A percentile compares a stretch with the other conserved stretches of the same genome.
phyloP scores from a whole-genome alignment of 2,888 invertebrate species.

The Esperia sulphurella region DNA sequence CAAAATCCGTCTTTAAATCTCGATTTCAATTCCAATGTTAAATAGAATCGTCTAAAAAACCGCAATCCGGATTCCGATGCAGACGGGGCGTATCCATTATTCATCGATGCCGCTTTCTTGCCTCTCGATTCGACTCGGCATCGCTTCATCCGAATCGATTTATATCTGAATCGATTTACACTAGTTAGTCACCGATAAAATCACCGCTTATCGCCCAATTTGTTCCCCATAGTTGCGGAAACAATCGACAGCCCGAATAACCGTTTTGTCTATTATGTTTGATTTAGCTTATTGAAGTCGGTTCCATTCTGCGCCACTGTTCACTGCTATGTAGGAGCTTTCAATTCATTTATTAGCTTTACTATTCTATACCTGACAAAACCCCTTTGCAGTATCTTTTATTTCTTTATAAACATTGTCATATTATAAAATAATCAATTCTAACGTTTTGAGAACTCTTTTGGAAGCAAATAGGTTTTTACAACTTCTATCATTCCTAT shows the following conservation, averaged over 20 bases:
- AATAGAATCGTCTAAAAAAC: conserved; percentile 27
- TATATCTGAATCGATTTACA: conserved; percentile 25
- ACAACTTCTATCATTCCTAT: too few relatives aligned
- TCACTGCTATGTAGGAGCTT: too few relatives aligned
- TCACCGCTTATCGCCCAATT: conserved; percentile 48
- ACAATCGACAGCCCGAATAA: conserved; percentile 23
- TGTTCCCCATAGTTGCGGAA: conserved; percentile 40
- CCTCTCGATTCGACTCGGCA: conserved; percentile 13
- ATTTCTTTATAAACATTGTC: too few relatives aligned
- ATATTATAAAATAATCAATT: too few relatives aligned
- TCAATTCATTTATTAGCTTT: too few relatives aligned
- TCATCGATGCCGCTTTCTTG: conserved; percentile 48
- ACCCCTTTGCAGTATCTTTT: too few relatives aligned
- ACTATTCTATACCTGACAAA: too few relatives aligned
- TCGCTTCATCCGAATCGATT: conserved; percentile 9
- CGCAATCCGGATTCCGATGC: conserved; percentile 30
- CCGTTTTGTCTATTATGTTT: neutral
- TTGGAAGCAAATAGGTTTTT: too few relatives aligned
- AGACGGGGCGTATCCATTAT: conserved; percentile 40
- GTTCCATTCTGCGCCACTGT: too few relatives aligned
- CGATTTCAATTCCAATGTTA: conserved; percentile 9
- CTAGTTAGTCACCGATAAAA: conserved; percentile 46
- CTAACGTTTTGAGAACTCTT: too few relatives aligned
- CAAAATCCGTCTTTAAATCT: neutral
- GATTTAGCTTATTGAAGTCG: too few relatives aligned